Evolutionary conservation across 2,797 vertebrate genomes (phyloP).

Genomic region (Alosa sapidissima): DNA sequence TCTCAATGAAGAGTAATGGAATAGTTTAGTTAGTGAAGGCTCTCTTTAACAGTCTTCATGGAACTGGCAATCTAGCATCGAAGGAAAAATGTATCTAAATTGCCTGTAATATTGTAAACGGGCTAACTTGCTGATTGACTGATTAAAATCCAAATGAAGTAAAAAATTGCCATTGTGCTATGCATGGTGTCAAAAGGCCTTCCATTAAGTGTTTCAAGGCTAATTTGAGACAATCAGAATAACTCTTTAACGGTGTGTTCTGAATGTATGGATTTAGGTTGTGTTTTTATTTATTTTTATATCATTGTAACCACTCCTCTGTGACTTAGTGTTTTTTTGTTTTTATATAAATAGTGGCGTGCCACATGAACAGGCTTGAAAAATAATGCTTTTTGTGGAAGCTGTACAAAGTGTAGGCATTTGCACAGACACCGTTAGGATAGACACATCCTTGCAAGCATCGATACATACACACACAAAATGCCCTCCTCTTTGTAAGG

Average conservation of each 20-base stretch:
- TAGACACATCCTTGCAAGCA: not conserved
- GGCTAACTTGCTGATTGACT: not conserved
- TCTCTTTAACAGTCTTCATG: not conserved
- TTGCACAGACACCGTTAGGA: not conserved
- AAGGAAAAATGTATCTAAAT: not conserved
- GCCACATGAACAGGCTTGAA: conserved; percentile 14
- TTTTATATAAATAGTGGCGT: not conserved
- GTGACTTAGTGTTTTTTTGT: not conserved
- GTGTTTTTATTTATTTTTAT: conserved; percentile 10
- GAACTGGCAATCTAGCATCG: not conserved
- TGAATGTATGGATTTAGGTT: not conserved
- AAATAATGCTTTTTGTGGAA: not conserved
- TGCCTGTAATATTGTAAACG: not conserved
- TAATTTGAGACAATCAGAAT: conserved; percentile 19
- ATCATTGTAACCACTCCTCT: conserved; percentile 4
- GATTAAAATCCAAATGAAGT: not conserved
- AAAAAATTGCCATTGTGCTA: conserved; percentile 12
- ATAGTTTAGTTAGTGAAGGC: not conserved
- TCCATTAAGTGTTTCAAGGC: not conserved
- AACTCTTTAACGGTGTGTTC: not conserved
- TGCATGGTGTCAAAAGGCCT: not conserved
- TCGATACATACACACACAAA: not conserved
- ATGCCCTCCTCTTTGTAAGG: not conserved
- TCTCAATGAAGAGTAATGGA: conserved; percentile 6
- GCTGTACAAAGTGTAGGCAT: not conserved